Conservation (phyloP, 2,113 vertebrate species). For the Scytalopus superciliaris region DNA sequence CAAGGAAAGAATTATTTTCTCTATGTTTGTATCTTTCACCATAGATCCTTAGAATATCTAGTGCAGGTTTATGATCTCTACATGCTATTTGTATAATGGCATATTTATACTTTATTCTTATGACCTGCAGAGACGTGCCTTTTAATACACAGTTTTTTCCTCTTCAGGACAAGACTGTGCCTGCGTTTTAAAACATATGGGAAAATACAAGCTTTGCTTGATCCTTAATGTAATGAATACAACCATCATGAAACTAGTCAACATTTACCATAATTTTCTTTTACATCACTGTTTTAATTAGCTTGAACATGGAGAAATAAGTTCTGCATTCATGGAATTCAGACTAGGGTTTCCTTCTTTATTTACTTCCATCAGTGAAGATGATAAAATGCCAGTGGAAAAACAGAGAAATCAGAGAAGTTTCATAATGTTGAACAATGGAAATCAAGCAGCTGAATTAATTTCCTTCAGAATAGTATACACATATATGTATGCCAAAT, state of each 20-base stretch:
- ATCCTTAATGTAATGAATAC: not conserved
- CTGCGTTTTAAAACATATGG: not conserved
- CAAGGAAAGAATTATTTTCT: not conserved
- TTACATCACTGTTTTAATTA: not conserved
- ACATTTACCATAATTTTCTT: not conserved
- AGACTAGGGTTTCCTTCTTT: not conserved
- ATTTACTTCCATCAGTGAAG: not conserved
- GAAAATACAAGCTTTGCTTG: not conserved
- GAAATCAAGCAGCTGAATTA: not conserved
- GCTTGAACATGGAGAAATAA: not conserved
- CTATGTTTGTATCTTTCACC: not conserved
- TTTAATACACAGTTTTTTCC: not conserved
- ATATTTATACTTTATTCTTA: not conserved
- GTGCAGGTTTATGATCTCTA: not conserved
- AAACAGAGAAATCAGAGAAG: not conserved
- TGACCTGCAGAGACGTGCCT: not conserved
- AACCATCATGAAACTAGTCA: not conserved
- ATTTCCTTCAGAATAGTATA: not conserved
- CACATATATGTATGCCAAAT: fast-evolving
- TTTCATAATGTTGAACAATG: not conserved
- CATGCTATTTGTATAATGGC: not conserved
- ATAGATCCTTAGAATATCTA: not conserved
- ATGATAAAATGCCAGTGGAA: not conserved
- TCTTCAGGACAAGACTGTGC: not conserved
- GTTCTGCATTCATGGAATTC: not conserved